Conservation (phyloP, 2,113 vertebrate genomes). For the Prunella fulvescens region DNA sequence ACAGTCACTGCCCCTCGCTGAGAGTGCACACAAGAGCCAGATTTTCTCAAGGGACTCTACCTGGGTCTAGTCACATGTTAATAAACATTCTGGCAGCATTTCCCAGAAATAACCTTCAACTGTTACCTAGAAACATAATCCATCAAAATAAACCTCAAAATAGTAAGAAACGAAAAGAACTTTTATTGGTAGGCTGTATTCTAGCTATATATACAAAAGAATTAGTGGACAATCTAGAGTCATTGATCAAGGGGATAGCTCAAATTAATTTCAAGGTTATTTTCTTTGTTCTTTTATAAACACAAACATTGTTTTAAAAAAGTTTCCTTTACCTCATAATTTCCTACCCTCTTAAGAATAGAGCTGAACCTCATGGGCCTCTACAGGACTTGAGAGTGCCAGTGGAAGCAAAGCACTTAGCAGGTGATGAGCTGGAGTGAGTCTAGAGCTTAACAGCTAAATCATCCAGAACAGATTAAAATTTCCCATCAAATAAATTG, state of each 20-base stretch:
- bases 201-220: not conserved
- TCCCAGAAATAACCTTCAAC: constrained; percentile 43
- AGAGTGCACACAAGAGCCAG: not conserved
- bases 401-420: not conserved
- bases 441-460: not conserved
- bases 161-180: not conserved
- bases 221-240: not conserved
- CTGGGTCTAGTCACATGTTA: not conserved
- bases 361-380: not conserved
- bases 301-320: not conserved
- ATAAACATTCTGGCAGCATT: constrained; percentile 25
- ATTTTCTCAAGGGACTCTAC: not conserved
- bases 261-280: not conserved
- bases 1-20: not conserved
- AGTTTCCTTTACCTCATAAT: not conserved
- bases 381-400: not conserved
- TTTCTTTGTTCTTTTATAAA: not conserved
- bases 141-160: constrained; percentile 39
- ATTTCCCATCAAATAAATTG: not conserved
- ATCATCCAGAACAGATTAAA: not conserved
- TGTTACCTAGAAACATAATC: constrained; percentile 37
- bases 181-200: not conserved
- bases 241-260: not conserved
- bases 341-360: not conserved
- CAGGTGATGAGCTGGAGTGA: not conserved